A percentile compares a stretch with the other conserved stretches of the same genome.
Conservation (phyloP, 2,113 vertebrate genomes). For the Eonycteris spelaea region DNA sequence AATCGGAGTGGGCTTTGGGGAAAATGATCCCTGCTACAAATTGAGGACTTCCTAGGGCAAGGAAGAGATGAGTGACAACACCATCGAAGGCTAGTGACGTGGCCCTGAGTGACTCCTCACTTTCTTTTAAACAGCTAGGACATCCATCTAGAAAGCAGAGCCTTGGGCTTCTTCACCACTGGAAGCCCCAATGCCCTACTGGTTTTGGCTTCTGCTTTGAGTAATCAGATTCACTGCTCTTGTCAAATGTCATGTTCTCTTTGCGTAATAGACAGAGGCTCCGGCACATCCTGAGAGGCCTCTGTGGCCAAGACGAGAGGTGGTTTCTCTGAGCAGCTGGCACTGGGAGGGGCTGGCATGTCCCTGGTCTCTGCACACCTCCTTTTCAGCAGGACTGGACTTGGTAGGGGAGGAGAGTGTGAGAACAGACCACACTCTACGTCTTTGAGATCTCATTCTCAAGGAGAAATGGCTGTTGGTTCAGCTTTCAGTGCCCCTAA, state of each 20-base stretch:
- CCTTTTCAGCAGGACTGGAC: neutral
- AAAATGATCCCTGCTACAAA: neutral
- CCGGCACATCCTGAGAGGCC: neutral
- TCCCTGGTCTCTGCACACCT: too few relatives aligned
- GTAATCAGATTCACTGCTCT: neutral
- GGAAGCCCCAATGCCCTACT: neutral
- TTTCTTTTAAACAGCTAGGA: neutral
- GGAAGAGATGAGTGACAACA: neutral
- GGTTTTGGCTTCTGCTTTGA: neutral
- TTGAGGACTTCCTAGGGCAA: neutral
- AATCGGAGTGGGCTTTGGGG: neutral
- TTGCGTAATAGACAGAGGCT: neutral
- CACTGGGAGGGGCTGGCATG: neutral
- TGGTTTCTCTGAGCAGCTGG: neutral
- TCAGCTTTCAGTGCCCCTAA: neutral
- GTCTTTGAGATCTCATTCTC: too few relatives aligned
- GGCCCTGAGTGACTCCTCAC: neutral
- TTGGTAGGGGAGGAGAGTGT: neutral
- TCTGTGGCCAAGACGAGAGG: neutral
- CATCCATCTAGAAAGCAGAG: neutral
- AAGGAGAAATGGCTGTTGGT: neutral
- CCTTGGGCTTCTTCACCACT: neutral
- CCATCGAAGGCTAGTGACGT: neutral
- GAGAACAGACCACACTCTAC: neutral
- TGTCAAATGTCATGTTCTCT: neutral